A percentile compares a stretch with the other conserved stretches of the same genome.
Conservation (phyloP, 2,113 vertebrate species). For the Lepidothrix coronata region DNA sequence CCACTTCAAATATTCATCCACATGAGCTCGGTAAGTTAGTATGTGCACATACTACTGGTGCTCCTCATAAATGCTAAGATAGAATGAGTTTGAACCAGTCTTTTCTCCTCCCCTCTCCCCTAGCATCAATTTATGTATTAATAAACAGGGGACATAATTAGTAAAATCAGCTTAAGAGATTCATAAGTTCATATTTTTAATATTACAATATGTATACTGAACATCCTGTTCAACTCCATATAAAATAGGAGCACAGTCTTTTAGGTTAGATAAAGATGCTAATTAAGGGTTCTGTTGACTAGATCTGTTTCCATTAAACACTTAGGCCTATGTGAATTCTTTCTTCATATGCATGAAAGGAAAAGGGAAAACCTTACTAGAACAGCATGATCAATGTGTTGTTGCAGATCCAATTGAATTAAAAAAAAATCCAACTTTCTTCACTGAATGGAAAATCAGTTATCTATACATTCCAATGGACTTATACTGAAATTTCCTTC, state of each 20-base stretch:
- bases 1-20: background rate
- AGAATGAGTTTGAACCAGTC: background rate
- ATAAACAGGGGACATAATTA: background rate
- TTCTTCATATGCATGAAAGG: background rate
- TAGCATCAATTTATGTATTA: background rate
- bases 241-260: background rate
- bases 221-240: background rate
- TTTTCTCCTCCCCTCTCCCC: fast-evolving
- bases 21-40: background rate
- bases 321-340: background rate
- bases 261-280: background rate
- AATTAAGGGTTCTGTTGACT: background rate
- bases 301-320: background rate
- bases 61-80: background rate
- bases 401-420: background rate
- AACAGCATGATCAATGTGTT: background rate
- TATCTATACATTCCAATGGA: background rate
- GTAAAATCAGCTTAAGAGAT: background rate
- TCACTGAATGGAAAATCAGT: background rate
- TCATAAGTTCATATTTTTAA: background rate
- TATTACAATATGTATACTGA: background rate
- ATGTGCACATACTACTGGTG: background rate
- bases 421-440: fast-evolving
- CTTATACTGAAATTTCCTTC: background rate
- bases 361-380: background rate